These are phyloP conservation scores for Acrobasis suavella DNA, from an alignment of 2,888 invertebrate genomes.

Conservation along the genomic window DNA sequence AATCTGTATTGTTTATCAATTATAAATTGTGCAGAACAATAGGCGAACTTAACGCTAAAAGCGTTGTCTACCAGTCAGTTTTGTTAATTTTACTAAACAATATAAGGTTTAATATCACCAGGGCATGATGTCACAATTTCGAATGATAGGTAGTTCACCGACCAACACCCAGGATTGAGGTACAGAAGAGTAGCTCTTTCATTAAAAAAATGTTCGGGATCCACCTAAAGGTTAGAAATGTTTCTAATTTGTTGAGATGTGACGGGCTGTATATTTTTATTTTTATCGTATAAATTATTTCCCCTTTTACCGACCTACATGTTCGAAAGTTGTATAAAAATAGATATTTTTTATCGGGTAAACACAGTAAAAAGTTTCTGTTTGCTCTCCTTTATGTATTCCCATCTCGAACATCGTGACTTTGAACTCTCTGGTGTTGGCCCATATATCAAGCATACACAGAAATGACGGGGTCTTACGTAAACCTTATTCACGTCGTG, in stretches of 20 bases:
- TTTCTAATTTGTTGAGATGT: too few relatives aligned
- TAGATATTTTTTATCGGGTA: background rate
- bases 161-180: too few relatives aligned
- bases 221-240: too few relatives aligned
- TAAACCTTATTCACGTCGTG: conserved; percentile 30
- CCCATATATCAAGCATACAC: conserved; percentile 3
- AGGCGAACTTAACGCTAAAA: too few relatives aligned
- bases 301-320: background rate
- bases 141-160: too few relatives aligned
- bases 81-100: too few relatives aligned
- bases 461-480: conserved; percentile 21
- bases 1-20: background rate
- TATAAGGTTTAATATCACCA: too few relatives aligned
- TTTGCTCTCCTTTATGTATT: conserved; percentile 6
- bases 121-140: too few relatives aligned
- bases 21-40: background rate
- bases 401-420: conserved; percentile 8
- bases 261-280: background rate
- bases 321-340: background rate
- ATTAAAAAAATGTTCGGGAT: too few relatives aligned
- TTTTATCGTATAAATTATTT: background rate
- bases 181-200: too few relatives aligned
- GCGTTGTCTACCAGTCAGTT: too few relatives aligned
- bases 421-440: conserved; percentile 1
- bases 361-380: background rate